phyloP scores from a whole-genome alignment of 2,888 invertebrate species.

The Mellilla xanthometata region DNA sequence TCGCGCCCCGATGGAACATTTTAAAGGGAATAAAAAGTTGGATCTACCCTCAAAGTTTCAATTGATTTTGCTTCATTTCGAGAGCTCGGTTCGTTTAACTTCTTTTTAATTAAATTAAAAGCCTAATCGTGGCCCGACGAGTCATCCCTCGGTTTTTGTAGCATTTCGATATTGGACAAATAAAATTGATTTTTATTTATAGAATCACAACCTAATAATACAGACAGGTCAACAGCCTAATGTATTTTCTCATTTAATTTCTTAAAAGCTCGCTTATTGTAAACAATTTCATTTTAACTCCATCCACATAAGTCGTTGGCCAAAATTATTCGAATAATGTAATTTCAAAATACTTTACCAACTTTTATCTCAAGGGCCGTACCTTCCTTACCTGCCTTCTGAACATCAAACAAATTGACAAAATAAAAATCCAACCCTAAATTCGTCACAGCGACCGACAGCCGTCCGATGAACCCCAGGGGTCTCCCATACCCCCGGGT shows the following conservation, averaged over 20 bases:
- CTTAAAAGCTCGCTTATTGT: too few species aligned
- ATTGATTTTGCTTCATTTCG: slow-evolving; percentile 59
- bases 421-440: slow-evolving; percentile 11
- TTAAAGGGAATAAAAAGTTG: slow-evolving; percentile 51
- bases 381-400: slow-evolving; percentile 1
- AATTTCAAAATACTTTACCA: too few species aligned
- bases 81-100: slow-evolving; percentile 64
- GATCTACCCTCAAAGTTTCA: slow-evolving; percentile 53
- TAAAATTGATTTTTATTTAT: too few species aligned
- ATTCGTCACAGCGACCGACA: slow-evolving; percentile 5
- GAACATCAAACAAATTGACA: slow-evolving; percentile 13
- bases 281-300: too few species aligned
- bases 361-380: not conserved
- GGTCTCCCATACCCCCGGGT: slow-evolving; percentile 4
- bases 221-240: too few species aligned
- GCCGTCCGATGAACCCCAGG: not conserved
- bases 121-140: slow-evolving; percentile 50
- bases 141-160: slow-evolving; percentile 36
- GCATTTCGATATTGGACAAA: slow-evolving; percentile 18
- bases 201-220: too few species aligned
- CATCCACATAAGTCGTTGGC: too few species aligned
- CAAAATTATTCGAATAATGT: too few species aligned
- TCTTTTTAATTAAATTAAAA: slow-evolving; percentile 73
- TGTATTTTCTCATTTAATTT: too few species aligned
- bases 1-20: slow-evolving; percentile 39